Evolutionary conservation across 2,113 vertebrate species (phyloP), one percentile per base, ranked within the genome.

Genomic region (Ursus arctos): DNA sequence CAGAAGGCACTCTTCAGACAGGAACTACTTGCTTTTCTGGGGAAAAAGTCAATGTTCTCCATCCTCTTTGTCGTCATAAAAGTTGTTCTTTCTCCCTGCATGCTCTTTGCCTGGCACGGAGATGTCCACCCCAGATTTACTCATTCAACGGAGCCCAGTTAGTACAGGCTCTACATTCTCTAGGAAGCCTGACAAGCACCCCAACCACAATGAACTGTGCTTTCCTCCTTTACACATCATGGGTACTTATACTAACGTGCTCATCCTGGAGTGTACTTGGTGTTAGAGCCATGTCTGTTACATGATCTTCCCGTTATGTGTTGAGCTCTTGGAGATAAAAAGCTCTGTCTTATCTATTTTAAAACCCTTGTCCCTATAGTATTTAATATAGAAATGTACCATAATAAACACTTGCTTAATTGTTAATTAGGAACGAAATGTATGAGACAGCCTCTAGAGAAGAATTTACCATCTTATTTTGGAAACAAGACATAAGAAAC

Each of bases 61-160:
- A 49, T 63, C 53, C 40, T 21, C n/a, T 94, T 89, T 93, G 59
- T 87, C 74, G 94, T 94, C 92, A 18, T 12, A 36, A 85, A 47
- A 59, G 24, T 28, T 83, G 2, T 87, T 84, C 53, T 74, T 95
- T 94, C 65, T 92, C 57, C 31, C 0, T 94, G 18, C 12, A 6
- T 36, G 7, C 4, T 71, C 51, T 71, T 51, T 53, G 16, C 61
- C 40, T 11, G 24, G 69, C 11, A 7, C 19, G 40, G 43, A 71
- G 80, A 28, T 51, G 12, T 53, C 21, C 51, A 47, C 51, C 36
- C 71, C 36, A 22, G 47, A 87, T 9, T 69, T 69, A 77, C 49
- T 22, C 15, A 74, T 49, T n/a, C 15, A 61, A n/a, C 2, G 86
- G 55, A 92, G 8, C 7, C 11, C 57, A 71, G 4, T 74, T 36